phyloP scores from a whole-genome alignment of 2,888 invertebrate species.

The Catotricha subobsoleta region DNA sequence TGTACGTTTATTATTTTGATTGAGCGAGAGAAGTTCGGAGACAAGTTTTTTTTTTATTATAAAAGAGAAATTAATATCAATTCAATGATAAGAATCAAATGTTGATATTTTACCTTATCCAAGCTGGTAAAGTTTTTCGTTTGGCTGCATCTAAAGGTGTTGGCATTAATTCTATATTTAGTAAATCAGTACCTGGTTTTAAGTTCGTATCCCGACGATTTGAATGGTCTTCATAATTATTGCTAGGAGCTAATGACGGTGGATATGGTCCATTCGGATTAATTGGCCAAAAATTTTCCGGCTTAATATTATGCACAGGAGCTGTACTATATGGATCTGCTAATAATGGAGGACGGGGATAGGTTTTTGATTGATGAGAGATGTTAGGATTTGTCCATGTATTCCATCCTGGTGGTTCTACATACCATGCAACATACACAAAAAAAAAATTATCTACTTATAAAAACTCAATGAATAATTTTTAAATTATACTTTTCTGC shows the following conservation, averaged over 20 bases:
- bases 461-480: too few relatives aligned
- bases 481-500: too few relatives aligned
- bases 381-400: conserved; percentile 10
- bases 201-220: background rate
- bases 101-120: conserved; percentile 65
- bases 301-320: background rate
- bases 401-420: conserved; percentile 6
- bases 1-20: background rate
- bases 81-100: background rate
- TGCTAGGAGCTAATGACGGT: conserved; percentile 10
- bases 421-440: too few relatives aligned
- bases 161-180: conserved; percentile 12
- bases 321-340: background rate
- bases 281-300: background rate
- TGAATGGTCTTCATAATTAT: background rate
- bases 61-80: background rate
- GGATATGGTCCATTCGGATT: background rate
- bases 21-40: background rate
- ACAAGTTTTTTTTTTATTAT: too few relatives aligned
- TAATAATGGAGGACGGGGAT: conserved; percentile 1
- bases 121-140: conserved; percentile 81
- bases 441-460: too few relatives aligned
- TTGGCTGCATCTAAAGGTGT: conserved; percentile 60
- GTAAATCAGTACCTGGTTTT: conserved; percentile 4
- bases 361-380: conserved; percentile 7